These are phyloP conservation scores for Plebejus melissa DNA, from an alignment of 2,888 invertebrate species.

Conservation along the genomic window DNA sequence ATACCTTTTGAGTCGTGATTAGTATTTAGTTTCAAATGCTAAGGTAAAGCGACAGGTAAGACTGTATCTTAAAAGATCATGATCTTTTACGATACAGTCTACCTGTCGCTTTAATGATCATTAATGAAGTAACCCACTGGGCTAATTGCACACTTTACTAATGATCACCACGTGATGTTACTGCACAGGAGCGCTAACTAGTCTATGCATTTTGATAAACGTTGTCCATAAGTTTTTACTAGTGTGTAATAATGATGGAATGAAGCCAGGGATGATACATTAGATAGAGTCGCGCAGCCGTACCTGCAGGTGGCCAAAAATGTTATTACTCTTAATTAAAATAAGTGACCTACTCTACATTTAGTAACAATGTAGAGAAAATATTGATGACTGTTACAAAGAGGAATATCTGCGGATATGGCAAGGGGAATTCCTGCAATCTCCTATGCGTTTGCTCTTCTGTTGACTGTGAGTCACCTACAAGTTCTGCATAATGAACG, in stretches of 20 bases:
- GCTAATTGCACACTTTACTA: background rate
- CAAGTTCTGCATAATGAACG: background rate
- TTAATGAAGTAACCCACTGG: background rate
- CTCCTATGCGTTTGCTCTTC: background rate
- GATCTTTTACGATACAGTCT: too few species aligned
- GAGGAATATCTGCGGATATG: background rate
- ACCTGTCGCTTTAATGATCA: too few species aligned
- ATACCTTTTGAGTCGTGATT: background rate
- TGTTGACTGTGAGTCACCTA: background rate
- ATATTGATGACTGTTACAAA: background rate
- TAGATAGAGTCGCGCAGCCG: background rate
- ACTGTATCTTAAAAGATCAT: background rate
- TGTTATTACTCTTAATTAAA: background rate
- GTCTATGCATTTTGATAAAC: background rate
- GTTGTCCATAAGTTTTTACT: background rate
- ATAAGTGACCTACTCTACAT: slow-evolving; percentile 5
- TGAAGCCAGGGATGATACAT: background rate
- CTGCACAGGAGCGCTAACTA: background rate
- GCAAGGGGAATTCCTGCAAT: background rate
- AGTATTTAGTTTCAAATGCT: background rate
- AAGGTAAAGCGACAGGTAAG: background rate
- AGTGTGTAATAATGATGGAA: background rate
- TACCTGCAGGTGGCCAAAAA: background rate
- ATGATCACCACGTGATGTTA: background rate
- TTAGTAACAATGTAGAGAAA: background rate